A percentile compares a stretch with the other conserved stretches of the same genome.
Evolutionary conservation across 2,113 vertebrate species (phyloP).

Genomic region (Taxidea taxus): DNA sequence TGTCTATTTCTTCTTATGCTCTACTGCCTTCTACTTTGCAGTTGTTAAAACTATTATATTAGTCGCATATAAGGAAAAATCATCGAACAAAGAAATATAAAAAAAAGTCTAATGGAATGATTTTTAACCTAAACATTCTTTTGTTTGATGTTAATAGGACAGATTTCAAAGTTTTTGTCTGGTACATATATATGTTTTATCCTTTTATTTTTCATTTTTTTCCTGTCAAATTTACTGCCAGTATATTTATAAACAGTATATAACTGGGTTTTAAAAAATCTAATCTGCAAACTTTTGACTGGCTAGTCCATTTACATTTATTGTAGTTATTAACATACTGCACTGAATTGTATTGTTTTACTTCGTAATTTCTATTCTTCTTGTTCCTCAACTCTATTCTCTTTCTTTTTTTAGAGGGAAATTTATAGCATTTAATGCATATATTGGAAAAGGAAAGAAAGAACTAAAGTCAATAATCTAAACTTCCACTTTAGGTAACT

Average conservation of each 20-base stretch:
- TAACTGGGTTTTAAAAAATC: not conserved
- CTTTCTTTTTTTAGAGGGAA: not conserved
- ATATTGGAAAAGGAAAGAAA: not conserved
- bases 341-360: not conserved
- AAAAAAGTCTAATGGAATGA: not conserved
- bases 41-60: not conserved
- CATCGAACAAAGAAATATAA: not conserved
- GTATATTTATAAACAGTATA: not conserved
- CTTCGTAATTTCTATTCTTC: not conserved
- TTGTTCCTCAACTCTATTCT: not conserved
- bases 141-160: not conserved
- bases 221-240: not conserved
- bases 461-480: not conserved
- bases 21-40: not conserved
- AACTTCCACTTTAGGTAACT: not conserved
- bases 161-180: not conserved
- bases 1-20: not conserved
- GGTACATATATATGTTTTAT: not conserved
- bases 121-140: not conserved
- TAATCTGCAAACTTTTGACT: not conserved
- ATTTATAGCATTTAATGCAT: not conserved
- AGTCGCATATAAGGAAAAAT: not conserved
- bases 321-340: not conserved
- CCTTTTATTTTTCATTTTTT: not conserved
- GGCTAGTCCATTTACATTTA: not conserved